A percentile compares a stretch with the other conserved stretches of the same genome.
Evolutionary conservation across 2,113 vertebrate species (phyloP).

Genomic region (Brachypteracias leptosomus): DNA sequence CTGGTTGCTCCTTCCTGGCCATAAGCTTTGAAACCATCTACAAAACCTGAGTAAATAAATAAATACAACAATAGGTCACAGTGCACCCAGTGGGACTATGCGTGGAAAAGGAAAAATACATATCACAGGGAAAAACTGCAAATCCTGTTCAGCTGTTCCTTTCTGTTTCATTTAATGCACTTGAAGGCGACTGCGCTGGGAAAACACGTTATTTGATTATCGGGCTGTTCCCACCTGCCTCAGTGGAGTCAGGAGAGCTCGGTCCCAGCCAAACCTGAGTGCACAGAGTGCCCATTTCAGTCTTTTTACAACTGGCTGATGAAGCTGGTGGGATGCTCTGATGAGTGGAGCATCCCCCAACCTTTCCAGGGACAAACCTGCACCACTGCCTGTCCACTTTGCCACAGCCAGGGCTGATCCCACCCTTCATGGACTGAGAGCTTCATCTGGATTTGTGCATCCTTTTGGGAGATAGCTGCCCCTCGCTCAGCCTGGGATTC

Average conservation of each 20-base stretch:
- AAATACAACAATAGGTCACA: slow-evolving; percentile 33
- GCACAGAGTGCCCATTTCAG: neutral
- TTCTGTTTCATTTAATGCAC: slow-evolving; percentile 46
- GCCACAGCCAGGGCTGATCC: accelerated
- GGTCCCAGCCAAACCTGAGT: neutral
- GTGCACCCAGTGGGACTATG: neutral
- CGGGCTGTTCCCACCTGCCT: neutral
- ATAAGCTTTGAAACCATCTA: slow-evolving; percentile 5
- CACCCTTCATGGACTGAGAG: accelerated
- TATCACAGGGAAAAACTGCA: slow-evolving; percentile 17
- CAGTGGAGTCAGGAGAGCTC: neutral
- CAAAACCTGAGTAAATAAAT: slow-evolving; percentile 52
- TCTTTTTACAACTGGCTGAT: neutral
- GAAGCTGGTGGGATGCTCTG: neutral
- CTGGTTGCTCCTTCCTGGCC: slow-evolving; percentile 21
- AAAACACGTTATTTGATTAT: neutral
- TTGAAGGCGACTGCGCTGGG: neutral
- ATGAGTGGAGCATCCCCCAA: neutral
- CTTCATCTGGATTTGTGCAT: neutral
- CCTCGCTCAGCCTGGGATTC: neutral
- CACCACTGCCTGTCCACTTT: accelerated
- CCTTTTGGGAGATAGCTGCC: neutral
- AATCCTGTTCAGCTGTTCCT: slow-evolving; percentile 56
- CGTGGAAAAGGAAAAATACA: slow-evolving; percentile 34
- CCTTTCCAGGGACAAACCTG: neutral